Conservation (phyloP, 2,888 invertebrate genomes). For the Platycheirus albimanus region DNA sequence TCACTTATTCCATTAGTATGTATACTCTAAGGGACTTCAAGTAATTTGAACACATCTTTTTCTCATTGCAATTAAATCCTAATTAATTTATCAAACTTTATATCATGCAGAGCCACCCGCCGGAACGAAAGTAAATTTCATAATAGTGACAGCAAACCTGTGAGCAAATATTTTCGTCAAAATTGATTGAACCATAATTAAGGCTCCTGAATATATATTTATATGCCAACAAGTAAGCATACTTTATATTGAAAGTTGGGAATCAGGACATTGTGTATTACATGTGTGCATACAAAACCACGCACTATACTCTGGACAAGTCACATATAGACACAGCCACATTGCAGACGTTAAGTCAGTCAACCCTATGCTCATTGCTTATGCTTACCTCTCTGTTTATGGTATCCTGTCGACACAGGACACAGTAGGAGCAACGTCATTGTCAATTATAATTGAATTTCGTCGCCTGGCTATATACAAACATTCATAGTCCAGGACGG, state of each 20-base stretch:
- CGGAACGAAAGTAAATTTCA: constrained; percentile 12
- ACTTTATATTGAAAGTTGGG: constrained; percentile 5
- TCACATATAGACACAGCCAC: neutral
- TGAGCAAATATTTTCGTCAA: constrained; percentile 38
- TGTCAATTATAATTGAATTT: constrained; percentile 72
- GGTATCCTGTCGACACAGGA: constrained; percentile 47
- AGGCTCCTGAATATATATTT: constrained; percentile 21
- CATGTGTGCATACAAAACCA: neutral
- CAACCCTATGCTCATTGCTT: neutral
- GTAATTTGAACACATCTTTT: constrained; percentile 41
- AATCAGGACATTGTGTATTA: neutral
- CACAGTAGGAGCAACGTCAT: constrained; percentile 50
- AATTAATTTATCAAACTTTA: constrained; percentile 54
- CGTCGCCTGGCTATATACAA: constrained; percentile 51
- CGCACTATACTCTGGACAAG: neutral
- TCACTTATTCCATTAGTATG: too few species aligned
- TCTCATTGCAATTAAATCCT: constrained; percentile 45
- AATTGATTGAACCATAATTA: constrained; percentile 65
- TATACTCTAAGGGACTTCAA: too few species aligned
- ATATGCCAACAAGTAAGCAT: neutral
- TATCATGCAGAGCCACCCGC: neutral
- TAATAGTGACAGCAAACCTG: constrained; percentile 19
- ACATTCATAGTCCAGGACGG: neutral
- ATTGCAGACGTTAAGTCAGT: constrained; percentile 5
- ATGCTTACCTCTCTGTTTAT: constrained; percentile 9